These are phyloP conservation scores for Anguilla obscura DNA, from an alignment of 2,797 vertebrate species.

Conservation along the genomic window DNA sequence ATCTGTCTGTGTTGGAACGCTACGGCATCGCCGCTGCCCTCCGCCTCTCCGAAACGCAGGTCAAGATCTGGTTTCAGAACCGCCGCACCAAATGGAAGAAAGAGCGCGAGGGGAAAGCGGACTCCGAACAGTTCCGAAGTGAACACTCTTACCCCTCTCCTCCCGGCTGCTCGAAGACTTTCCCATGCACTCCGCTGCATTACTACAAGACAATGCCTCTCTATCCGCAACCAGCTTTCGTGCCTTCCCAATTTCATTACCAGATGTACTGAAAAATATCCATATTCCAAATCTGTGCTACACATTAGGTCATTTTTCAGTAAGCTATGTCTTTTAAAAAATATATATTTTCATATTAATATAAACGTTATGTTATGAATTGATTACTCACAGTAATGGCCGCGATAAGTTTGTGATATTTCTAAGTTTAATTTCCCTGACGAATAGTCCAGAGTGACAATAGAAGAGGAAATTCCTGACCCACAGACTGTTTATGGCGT, in stretches of 20 bases:
- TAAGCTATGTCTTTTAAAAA: not conserved
- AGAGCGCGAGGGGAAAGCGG: constrained; percentile 55
- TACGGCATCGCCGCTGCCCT: constrained; percentile 65
- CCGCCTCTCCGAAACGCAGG: constrained; percentile 72
- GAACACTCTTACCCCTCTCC: constrained; percentile 11
- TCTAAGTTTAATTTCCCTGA: not conserved
- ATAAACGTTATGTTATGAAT: constrained; percentile 5
- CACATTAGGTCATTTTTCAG: not conserved
- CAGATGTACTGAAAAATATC: constrained; percentile 8
- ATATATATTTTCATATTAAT: constrained; percentile 28
- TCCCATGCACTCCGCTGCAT: constrained; percentile 32
- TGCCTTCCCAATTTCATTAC: constrained; percentile 28
- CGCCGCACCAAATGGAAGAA: constrained; percentile 79
- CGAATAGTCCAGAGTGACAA: not conserved
- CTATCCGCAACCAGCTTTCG: constrained; percentile 45
- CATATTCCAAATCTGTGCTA: not conserved
- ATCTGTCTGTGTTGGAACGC: constrained; percentile 74
- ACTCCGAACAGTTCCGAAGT: constrained; percentile 45
- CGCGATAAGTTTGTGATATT: not conserved
- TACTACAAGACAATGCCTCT: constrained; percentile 49
- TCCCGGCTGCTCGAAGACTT: constrained; percentile 7
- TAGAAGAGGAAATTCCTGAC: not conserved
- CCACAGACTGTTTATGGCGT: not conserved
- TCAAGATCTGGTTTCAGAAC: constrained; percentile 84
- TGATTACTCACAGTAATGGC: not conserved